A percentile compares a stretch with the other conserved stretches of the same genome.
phyloP scores from a whole-genome alignment of 2,888 invertebrate species.

The Cacoxenus indagator region DNA sequence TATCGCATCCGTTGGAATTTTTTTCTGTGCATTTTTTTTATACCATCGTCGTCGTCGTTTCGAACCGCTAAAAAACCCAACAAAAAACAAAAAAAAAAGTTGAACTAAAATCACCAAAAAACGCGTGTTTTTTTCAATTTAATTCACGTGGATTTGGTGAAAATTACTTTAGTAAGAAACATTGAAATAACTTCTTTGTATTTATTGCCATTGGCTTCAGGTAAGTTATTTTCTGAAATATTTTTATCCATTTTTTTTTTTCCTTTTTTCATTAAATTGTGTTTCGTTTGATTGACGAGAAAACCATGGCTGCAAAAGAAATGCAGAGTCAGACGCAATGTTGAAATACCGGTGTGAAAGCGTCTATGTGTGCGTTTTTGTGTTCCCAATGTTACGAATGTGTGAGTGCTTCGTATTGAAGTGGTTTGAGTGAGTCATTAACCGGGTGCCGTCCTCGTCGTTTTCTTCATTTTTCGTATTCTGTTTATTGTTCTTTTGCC shows the following conservation, averaged over 20 bases:
- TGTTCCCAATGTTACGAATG: neutral
- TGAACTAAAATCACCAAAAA: too few relatives aligned
- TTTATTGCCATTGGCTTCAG: neutral
- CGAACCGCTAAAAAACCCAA: neutral
- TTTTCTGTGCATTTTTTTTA: neutral
- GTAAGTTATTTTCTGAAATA: neutral
- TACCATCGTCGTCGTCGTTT: too few relatives aligned
- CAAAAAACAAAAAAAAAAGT: neutral
- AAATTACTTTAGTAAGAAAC: neutral
- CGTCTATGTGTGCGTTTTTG: conserved; percentile 25
- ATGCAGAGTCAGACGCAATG: conserved; percentile 36
- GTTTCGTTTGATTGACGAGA: neutral
- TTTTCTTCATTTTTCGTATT: neutral
- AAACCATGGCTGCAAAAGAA: neutral
- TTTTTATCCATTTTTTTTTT: conserved; percentile 9
- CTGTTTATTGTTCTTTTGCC: neutral
- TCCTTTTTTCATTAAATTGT: neutral
- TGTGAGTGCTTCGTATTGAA: conserved; percentile 30
- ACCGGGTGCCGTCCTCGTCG: conserved; percentile 40
- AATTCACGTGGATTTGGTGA: neutral
- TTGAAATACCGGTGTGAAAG: conserved; percentile 54
- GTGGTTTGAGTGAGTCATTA: conserved; percentile 56
- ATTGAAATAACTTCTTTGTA: neutral
- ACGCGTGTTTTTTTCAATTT: neutral
- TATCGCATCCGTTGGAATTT: neutral